Evolutionary conservation across 2,113 vertebrate species (phyloP).

Genomic region (Prunella fulvescens): DNA sequence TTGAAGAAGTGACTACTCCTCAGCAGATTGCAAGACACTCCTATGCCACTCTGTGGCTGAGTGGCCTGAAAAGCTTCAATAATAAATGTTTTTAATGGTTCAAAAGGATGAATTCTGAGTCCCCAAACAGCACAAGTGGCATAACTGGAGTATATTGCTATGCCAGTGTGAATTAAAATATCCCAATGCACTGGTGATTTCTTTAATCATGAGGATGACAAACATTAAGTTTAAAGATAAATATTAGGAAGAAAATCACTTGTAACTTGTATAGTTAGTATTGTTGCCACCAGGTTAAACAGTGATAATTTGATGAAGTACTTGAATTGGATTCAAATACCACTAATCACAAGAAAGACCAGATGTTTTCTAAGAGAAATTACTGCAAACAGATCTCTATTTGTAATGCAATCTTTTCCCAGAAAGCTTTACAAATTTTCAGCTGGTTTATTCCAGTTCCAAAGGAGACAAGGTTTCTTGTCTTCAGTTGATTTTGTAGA

Average conservation of each 20-base stretch:
- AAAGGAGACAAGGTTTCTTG: neutral
- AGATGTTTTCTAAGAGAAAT: neutral
- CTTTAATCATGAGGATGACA: neutral
- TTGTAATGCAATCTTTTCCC: neutral
- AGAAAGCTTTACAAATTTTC: neutral
- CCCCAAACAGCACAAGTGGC: neutral
- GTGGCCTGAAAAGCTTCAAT: neutral
- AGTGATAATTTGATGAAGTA: neutral
- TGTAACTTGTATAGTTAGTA: neutral
- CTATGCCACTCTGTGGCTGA: neutral
- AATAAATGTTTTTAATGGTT: neutral
- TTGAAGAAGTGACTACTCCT: neutral
- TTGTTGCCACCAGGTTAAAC: neutral
- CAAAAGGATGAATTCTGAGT: neutral
- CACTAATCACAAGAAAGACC: neutral
- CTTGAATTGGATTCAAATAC: neutral
- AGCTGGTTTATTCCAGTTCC: neutral
- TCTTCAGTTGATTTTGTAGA: neutral
- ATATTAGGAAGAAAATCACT: neutral
- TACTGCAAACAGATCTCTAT: neutral
- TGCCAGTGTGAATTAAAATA: neutral
- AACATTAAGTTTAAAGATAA: neutral
- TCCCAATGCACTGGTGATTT: neutral
- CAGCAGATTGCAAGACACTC: neutral
- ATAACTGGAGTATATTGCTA: neutral